Evolutionary conservation across 2,888 invertebrate species (phyloP).

Genomic region (Tridacna crocea): DNA sequence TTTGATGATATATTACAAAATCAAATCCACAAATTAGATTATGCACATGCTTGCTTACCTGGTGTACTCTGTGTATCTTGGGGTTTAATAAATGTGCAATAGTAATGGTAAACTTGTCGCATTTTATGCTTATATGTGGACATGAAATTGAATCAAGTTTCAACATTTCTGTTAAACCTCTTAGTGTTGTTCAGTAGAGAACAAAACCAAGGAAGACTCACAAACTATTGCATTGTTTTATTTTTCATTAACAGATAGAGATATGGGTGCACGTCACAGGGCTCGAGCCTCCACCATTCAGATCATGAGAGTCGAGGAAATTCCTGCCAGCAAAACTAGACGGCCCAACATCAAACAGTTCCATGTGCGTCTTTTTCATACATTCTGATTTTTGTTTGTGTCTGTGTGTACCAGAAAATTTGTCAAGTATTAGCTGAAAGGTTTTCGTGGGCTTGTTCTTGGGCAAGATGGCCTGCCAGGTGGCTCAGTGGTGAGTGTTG

Average conservation of each 20-base stretch:
- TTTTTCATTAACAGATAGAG: slow-evolving; percentile 88
- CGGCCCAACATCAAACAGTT: slow-evolving; percentile 98
- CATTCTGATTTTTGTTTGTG: no score
- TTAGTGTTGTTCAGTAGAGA: no score
- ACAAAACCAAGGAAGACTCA: no score
- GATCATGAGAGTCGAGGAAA: slow-evolving; percentile 98
- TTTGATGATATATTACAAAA: no score
- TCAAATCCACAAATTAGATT: no score
- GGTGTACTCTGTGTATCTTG: slow-evolving; percentile 9
- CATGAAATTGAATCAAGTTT: slow-evolving; percentile 20
- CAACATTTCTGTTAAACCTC: not conserved
- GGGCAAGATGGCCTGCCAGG: no score
- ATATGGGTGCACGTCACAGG: slow-evolving; percentile 99
- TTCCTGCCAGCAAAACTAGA: slow-evolving; percentile 94
- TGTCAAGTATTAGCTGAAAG: no score
- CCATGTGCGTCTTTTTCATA: slow-evolving; percentile 87
- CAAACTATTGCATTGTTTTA: no score
- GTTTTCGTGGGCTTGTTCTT: no score
- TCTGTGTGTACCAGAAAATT: no score
- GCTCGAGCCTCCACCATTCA: slow-evolving; percentile 98
- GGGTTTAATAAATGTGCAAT: slow-evolving; percentile 25
- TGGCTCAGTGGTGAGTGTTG: no score
- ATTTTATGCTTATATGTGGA: slow-evolving; percentile 33
- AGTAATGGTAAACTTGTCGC: slow-evolving; percentile 37
- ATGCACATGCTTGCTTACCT: slow-evolving; percentile 4